A percentile compares a stretch with the other conserved stretches of the same genome.
Evolutionary conservation across 53 echinoderm and acorn worm species (phyloP).

Genomic region (Astropecten irregularis): DNA sequence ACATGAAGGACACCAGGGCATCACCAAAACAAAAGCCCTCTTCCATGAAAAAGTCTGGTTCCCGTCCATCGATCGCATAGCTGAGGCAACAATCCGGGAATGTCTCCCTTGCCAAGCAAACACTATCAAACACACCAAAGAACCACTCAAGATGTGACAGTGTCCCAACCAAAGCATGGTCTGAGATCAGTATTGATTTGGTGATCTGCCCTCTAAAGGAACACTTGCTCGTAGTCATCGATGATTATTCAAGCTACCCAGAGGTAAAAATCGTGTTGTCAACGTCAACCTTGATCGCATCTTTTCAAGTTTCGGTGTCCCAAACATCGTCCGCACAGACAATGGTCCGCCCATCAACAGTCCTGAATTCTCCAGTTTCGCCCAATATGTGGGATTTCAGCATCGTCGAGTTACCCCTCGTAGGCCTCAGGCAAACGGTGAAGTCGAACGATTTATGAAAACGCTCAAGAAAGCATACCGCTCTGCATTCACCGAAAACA

Average conservation of each 20-base stretch:
- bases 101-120: conserved; percentile 65
- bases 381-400: conserved; percentile 58
- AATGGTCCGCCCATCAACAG: conserved; percentile 78
- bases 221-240: not conserved
- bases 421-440: conserved; percentile 57
- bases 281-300: too few species aligned
- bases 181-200: conserved; percentile 69
- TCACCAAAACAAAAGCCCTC: conserved; percentile 25
- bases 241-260: not conserved
- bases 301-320: conserved; percentile 65
- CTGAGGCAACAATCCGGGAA: conserved; percentile 8
- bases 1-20: conserved; percentile 75
- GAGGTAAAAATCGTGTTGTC: not conserved
- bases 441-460: conserved; percentile 39
- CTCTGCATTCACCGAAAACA: conserved; percentile 29
- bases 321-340: conserved; percentile 54
- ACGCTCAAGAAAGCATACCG: conserved; percentile 27
- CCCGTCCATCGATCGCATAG: conserved; percentile 14
- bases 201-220: conserved; percentile 2
- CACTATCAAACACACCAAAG: conserved; percentile 27
- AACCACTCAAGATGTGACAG: conserved; percentile 54
- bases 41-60: conserved; percentile 54
- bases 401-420: conserved; percentile 33
- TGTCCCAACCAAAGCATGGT: conserved; percentile 55
- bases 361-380: conserved; percentile 53